Conservation (phyloP, 2,113 vertebrate species). For the Hymenochirus boettgeri region DNA sequence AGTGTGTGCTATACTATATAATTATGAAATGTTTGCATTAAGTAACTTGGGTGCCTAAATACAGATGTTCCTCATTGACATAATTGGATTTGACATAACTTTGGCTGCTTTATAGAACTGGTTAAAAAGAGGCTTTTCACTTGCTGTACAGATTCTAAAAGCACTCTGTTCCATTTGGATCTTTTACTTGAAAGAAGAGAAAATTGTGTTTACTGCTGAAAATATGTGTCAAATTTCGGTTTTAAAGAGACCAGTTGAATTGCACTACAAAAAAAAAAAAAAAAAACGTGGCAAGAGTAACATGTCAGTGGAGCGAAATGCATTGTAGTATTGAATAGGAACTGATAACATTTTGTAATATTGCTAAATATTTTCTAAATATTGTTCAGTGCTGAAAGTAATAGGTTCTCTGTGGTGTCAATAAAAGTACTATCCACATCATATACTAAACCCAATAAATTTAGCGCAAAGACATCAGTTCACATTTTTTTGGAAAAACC, state of each 20-base stretch:
- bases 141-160: conserved; percentile 58
- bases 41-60: conserved; percentile 69
- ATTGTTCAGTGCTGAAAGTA: no score
- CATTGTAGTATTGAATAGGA: no score
- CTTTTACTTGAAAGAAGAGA: conserved; percentile 51
- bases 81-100: conserved; percentile 74
- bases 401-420: no score
- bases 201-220: conserved; percentile 42
- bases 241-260: conserved; percentile 54
- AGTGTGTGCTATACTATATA: conserved; percentile 64
- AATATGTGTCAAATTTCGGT: conserved; percentile 56
- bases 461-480: no score
- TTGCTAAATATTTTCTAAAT: no score
- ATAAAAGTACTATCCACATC: no score
- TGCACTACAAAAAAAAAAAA: conserved; percentile 40
- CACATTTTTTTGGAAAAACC: no score
- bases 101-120: conserved; percentile 67
- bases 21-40: conserved; percentile 74
- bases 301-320: no score
- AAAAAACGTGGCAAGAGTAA: no score
- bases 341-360: no score
- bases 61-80: conserved; percentile 76
- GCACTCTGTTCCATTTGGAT: conserved; percentile 64
- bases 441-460: no score
- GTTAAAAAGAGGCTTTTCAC: conserved; percentile 54